Evolutionary conservation across 2,888 invertebrate species (phyloP), one percentile per base, ranked within the genome.

Genomic region (Tolmerus cingulatus): DNA sequence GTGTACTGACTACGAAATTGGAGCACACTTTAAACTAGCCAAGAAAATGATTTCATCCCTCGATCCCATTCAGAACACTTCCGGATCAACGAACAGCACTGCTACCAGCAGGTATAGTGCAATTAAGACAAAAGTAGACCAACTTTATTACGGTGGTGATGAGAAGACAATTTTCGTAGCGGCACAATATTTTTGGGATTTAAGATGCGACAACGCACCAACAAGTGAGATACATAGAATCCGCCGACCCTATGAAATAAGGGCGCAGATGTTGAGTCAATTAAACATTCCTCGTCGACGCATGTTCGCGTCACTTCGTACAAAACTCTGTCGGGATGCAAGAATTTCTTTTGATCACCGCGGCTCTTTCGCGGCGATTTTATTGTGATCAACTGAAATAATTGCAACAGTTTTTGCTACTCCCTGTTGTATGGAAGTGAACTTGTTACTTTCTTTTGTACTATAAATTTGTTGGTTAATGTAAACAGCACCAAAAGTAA

Each of bases 31-130:
- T 81, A 34, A 14, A 55, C 19, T 16, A 85, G 85, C 74, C 85
- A 85, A 85, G 74, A 85, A 85, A 85, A 85, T 85, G 85, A 85
- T 74, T 85, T 85, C 85, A 85, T 85, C 74, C 85, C 74, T 85
- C 66, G 66, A 66, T 66, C 66, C 12, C 66, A 85, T 85, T 37
- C 66, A 40, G 37, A 37, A n/a, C 74, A 74, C 74, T 85, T 85
- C 85, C 85, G 85, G 43, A 27, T 84, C 57, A 16, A 27, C 85
- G 66, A 8, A 46, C 76, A 37, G 76, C 4, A 16, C 37, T 27
- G 76, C 76, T n/a, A 37, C 5, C 7, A 37, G 76, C 34, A 34
- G 76, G 76, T 76, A 76, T 34, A 66, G 23, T 66, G 66, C 12
- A 66, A 66, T 66, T 66, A 23, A 66, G 23, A 66, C 12, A 66